phyloP scores from a whole-genome alignment of 2,888 invertebrate genomes.

The Idaea biselata region DNA sequence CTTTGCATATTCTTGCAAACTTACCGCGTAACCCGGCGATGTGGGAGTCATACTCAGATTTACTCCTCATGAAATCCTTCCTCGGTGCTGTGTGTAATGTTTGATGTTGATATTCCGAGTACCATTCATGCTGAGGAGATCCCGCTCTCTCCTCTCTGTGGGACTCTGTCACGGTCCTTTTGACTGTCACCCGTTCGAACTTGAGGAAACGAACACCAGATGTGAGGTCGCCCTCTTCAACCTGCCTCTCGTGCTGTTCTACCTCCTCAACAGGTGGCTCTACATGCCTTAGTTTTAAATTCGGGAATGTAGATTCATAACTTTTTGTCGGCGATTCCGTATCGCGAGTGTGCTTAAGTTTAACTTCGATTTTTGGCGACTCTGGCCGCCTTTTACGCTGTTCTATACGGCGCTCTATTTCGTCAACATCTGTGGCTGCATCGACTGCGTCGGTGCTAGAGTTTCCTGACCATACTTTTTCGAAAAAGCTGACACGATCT shows the following conservation, averaged over 20 bases:
- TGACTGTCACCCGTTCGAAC: slow-evolving; percentile 85
- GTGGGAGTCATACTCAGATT: slow-evolving; percentile 92
- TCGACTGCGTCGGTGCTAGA: slow-evolving; percentile 63
- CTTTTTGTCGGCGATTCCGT: slow-evolving; percentile 71
- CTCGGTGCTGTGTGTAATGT: slow-evolving; percentile 83
- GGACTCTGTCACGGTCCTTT: slow-evolving; percentile 81
- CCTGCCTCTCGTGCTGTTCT: slow-evolving; percentile 56
- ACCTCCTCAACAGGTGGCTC: slow-evolving; percentile 54
- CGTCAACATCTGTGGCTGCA: slow-evolving; percentile 78
- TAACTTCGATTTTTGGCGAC: slow-evolving; percentile 82
- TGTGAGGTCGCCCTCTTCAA: slow-evolving; percentile 84
- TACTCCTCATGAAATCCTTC: slow-evolving; percentile 87
- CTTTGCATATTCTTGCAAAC: slow-evolving; percentile 24
- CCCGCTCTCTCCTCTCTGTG: slow-evolving; percentile 65
- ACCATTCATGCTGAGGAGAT: slow-evolving; percentile 74
- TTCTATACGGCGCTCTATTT: slow-evolving; percentile 82
- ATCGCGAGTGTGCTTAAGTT: slow-evolving; percentile 80
- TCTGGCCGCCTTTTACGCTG: slow-evolving; percentile 77
- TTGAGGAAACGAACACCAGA: slow-evolving; percentile 85
- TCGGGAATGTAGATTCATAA: slow-evolving; percentile 60
- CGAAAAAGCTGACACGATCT: slow-evolving; percentile 89
- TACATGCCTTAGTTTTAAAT: slow-evolving; percentile 73
- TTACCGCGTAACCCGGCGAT: slow-evolving; percentile 93
- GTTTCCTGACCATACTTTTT: slow-evolving; percentile 86
- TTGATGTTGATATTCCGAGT: slow-evolving; percentile 72